Evolutionary conservation across 1,140 invertebrate genomes (phyloP), one percentile per base, ranked within the genome.

Genomic region (Neelides sp.): DNA sequence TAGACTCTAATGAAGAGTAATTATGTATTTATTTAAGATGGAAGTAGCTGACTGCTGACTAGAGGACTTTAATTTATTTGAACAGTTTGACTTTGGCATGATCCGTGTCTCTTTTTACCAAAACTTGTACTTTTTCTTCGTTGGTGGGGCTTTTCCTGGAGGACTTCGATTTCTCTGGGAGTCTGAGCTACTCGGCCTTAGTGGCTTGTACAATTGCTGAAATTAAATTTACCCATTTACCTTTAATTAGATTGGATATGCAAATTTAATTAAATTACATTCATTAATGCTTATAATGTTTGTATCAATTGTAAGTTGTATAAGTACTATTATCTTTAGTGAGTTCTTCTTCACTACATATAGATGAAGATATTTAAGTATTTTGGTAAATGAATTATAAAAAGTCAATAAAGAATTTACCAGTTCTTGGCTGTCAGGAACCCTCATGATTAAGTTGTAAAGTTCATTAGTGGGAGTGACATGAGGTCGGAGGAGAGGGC

Each of bases 391-490:
- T 8, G 41, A 42, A 22, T 4, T 12, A 15, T 22, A 28, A 20
- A 26, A 26, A 17, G 13, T 23, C 41, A 12, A 24, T 45, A 17
- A 28, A 49, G 35, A 34, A 73, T 78, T 81, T 68, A 87, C 81
- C 68, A 94, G 72, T 71, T 88, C 84, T 68, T 90, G 86, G 66
- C 96, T 86, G 66, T 94, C 91, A 19, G 94, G 94, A 46, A 99
- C 88, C 57, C 95, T 73, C 0, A 91, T 94, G 49, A 99, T 71
- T 61, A 96, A 82, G 72, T 99, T 94, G 49, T 98, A 69, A 17
- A 98, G 68, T 76, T 98, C 95, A 71, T 98, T 98, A 67, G 98
- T 98, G 13, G 90, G 87, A 68, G 97, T 85, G 13, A 85, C 84
- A 69, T 97, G 83, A 12, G 94, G 94, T 54, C 89, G 74, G 30